Evolutionary conservation across 35 echinoderm and acorn worm species (phyloP), one percentile per base, ranked within the genome.

Genomic region (Apostichopus japonicus): DNA sequence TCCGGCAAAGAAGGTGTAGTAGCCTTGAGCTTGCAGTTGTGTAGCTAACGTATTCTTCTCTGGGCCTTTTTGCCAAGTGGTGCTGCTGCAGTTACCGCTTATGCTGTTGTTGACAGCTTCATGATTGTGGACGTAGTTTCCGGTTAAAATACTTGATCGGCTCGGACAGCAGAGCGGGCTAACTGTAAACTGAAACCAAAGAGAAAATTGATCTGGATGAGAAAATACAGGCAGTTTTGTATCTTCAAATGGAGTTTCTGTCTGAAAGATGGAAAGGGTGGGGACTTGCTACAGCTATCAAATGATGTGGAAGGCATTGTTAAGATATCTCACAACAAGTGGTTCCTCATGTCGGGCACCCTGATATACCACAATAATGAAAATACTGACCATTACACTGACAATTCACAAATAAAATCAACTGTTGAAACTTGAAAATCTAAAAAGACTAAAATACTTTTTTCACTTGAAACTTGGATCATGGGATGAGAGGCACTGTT

Each of bases 101-200:
- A 99, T 90, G 19, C 87, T 92, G 67, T 99, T 99, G 75, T 99
- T 99, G 13, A 93, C 52, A 10, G 95, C 92, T 15, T 83, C 72
- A 65, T 99, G 97, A 65, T 99, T 99, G 72, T 99, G 97, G n/a
- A 99, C 95, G 80, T 96, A 99, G 82, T 99, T 99, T 8, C 97
- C 97, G 0, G 97, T 99, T 4, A 99, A 62, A 77, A 99, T 99
- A 71, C 97, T 99, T 15, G 97, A 99, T 55, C 97, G 79, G 56
- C 97, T 99, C 6, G 97, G 97, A 79, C 97, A 99, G 67, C 97
- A 99, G 0, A 99, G 90, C 5, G 97, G 97, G 56, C 97, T 99
- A 24, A 79, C 96, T 87, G 95, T 96, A 82, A 99, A 99, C 97
- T 99, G 90, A 59, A 91, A 65, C 22, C 14, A 96, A 73, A 86